Evolutionary conservation across 2,888 invertebrate species (phyloP).

Genomic region (Harpagoxenus sublaevis): DNA sequence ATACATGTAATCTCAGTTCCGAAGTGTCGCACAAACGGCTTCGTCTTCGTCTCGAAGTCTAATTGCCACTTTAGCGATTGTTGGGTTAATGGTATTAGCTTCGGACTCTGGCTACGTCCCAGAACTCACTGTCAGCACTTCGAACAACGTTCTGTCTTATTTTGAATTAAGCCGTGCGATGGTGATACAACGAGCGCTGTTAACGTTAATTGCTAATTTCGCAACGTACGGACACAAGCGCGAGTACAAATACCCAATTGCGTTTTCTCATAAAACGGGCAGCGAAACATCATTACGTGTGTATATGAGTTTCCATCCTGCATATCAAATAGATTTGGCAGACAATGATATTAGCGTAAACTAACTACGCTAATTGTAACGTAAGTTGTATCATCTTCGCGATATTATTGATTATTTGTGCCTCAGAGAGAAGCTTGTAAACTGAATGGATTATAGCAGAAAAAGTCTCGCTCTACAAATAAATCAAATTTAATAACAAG

Average conservation of each 20-base stretch:
- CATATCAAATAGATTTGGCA: constrained; percentile 24
- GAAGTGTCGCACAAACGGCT: constrained; percentile 44
- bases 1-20: constrained; percentile 34
- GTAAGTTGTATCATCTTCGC: background rate
- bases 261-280: constrained; percentile 29
- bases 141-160: constrained; percentile 47
- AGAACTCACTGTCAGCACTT: constrained; percentile 54
- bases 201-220: constrained; percentile 55
- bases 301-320: background rate
- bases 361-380: background rate
- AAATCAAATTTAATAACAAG: background rate
- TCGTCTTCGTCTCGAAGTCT: constrained; percentile 43
- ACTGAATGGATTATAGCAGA: background rate
- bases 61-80: constrained; percentile 57
- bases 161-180: constrained; percentile 46
- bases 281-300: background rate
- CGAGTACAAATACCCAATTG: constrained; percentile 43
- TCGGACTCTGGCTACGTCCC: constrained; percentile 47
- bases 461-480: background rate
- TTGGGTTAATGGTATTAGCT: constrained; percentile 56
- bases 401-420: background rate
- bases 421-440: background rate
- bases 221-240: constrained; percentile 32
- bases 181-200: constrained; percentile 42
- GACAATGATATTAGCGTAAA: background rate